Evolutionary conservation across 2,797 vertebrate species (phyloP), one percentile per base, ranked within the genome.

Genomic region (Gadopsis marmoratus): DNA sequence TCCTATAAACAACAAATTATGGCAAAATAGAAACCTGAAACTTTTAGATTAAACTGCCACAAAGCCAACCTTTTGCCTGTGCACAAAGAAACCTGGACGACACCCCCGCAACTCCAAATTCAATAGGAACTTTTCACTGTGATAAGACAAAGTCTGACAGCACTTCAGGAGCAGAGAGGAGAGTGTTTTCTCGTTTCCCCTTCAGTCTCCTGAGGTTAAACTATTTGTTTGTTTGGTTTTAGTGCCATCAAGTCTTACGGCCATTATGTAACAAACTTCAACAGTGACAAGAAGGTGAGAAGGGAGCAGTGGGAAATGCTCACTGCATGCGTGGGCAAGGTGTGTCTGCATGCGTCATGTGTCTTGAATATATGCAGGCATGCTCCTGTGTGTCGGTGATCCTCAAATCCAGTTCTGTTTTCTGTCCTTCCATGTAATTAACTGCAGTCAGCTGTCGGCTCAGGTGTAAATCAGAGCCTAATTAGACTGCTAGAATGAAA

Each of bases 401-500:
- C 48, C 66, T 65, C 48, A 69, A 72, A 76, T 63, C 60, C 31
- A 65, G 21, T 45, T 63, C 41, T 41, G 50, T 79, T 69, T 55
- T 59, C 56, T 33, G 23, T 59, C 58, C 51, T 64, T 70, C 50
- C 8, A 21, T 54, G 58, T 77, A 81, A 83, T 83, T 81, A 85
- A 77, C 79, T 76, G 54, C 74, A 51, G 60, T 82, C 76, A 79
- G 67, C 82, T 76, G 78, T 86, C 64, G 19, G 68, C 75, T 83
- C 70, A 78, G 65, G 71, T 80, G 64, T 69, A 81, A 80, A 81
- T 82, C 60, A 59, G 41, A 65, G 67, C 54, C 33, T 85, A 83
- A 88, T 89, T 78, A 82, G 68, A 61, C 54, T 9, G 58, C 55
- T 16, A n/a, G 61, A 68, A 65, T 3, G 56, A 86, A 86, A 78